phyloP scores from a whole-genome alignment of 2,113 vertebrate species.

The Gopherus evgoodei region DNA sequence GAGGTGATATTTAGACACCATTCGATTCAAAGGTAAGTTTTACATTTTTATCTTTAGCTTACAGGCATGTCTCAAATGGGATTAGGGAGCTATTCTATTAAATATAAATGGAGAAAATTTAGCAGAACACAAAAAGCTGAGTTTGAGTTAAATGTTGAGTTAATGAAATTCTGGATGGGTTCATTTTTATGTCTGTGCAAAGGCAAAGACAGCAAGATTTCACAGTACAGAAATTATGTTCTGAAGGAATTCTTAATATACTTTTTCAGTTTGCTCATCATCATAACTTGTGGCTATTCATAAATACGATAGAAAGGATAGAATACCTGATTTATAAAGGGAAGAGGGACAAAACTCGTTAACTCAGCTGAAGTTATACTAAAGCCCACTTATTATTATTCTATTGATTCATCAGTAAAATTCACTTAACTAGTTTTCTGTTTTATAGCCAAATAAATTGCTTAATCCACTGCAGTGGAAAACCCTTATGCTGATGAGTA shows the following conservation, averaged over 20 bases:
- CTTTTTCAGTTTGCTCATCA: conserved; percentile 44
- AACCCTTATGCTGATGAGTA: conserved; percentile 65
- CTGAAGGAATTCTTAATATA: conserved; percentile 20
- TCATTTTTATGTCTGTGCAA: conserved; percentile 25
- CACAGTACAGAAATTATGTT: conserved; percentile 27
- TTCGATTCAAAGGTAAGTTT: conserved; percentile 50
- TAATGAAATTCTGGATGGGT: conserved; percentile 53
- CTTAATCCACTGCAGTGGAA: conserved; percentile 76
- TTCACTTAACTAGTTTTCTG: conserved; percentile 80
- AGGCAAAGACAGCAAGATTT: conserved; percentile 50
- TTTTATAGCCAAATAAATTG: conserved; percentile 80
- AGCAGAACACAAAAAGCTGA: conserved; percentile 51
- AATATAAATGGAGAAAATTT: conserved; percentile 58
- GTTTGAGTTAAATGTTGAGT: conserved; percentile 56
- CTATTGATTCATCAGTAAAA: conserved; percentile 78
- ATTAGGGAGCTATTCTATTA: conserved; percentile 63
- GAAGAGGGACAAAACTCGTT: conserved; percentile 12
- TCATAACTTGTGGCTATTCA: conserved; percentile 78
- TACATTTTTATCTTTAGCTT: conserved; percentile 74
- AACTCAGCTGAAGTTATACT: conserved; percentile 36
- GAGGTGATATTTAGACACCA: neutral
- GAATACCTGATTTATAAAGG: conserved; percentile 26
- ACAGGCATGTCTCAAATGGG: conserved; percentile 64
- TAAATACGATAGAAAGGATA: conserved; percentile 7
- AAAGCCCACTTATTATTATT: conserved; percentile 42